These are phyloP conservation scores for Lerista edwardsae DNA, from an alignment of 2,797 vertebrate genomes.

Conservation along the genomic window DNA sequence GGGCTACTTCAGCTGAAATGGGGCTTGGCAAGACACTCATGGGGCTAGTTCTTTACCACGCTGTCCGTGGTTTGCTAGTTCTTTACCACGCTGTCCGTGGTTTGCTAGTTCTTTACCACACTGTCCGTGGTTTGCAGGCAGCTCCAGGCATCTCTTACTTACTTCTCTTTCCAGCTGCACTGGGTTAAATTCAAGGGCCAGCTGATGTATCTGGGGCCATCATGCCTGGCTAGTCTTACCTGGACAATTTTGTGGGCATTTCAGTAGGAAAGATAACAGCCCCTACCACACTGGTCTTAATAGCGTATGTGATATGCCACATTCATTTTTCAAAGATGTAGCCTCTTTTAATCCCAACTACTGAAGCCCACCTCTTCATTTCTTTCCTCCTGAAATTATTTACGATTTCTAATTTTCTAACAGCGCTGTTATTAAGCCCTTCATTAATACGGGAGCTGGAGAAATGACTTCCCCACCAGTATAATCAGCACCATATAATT, in stretches of 20 bases:
- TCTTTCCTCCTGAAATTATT: slow-evolving; percentile 22
- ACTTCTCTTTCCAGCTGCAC: neutral
- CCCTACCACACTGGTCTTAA: neutral
- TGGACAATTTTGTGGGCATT: neutral
- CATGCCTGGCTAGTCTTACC: neutral
- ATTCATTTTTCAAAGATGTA: neutral
- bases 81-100: too few relatives aligned
- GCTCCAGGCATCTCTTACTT: neutral
- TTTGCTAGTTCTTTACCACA: too few relatives aligned
- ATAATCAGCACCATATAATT: neutral
- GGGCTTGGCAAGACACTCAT: neutral
- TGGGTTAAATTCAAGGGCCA: neutral
- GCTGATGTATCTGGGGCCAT: too few relatives aligned
- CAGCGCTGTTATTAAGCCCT: neutral
- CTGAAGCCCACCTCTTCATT: slow-evolving; percentile 2
- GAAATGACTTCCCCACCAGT: neutral
- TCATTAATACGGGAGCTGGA: neutral
- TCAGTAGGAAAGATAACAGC: neutral
- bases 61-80: too few relatives aligned
- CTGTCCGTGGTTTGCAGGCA: neutral
- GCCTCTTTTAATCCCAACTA: neutral
- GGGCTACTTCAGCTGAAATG: neutral
- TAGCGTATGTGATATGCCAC: neutral
- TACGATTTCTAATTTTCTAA: slow-evolving; percentile 7
- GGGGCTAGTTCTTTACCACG: neutral